Percentiles rank a stretch among this genome's conserved stretches.
Evolutionary conservation across 2,888 invertebrate species (phyloP).

Genomic region (Tetragnatha montana): DNA sequence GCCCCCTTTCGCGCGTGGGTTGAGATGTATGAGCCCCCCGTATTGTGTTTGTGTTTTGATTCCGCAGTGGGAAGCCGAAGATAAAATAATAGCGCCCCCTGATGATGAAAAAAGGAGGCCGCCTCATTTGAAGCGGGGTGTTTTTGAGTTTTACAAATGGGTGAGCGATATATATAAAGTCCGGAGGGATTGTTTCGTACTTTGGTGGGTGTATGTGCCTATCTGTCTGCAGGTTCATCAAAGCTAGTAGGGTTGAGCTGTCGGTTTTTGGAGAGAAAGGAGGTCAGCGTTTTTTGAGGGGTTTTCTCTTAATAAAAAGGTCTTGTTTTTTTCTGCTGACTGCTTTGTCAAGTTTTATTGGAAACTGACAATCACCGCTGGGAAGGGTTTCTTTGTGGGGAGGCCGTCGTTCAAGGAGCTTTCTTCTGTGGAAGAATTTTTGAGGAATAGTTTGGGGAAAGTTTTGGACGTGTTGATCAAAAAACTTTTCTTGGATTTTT

Average conservation of each 20-base stretch:
- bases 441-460: not conserved
- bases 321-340: slow-evolving; percentile 4
- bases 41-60: slow-evolving; percentile 70
- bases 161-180: not conserved
- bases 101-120: slow-evolving; percentile 50
- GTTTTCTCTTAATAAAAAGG: slow-evolving; percentile 20
- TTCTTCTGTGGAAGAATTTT: not conserved
- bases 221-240: slow-evolving; percentile 54
- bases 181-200: slow-evolving; percentile 9
- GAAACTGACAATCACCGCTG: slow-evolving; percentile 53
- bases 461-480: not conserved
- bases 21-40: slow-evolving; percentile 64
- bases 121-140: slow-evolving; percentile 56
- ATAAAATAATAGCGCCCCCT: not conserved
- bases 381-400: not conserved
- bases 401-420: not conserved
- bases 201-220: slow-evolving; percentile 34
- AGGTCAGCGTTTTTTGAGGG: slow-evolving; percentile 61
- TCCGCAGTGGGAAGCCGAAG: not conserved
- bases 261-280: not conserved
- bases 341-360: slow-evolving; percentile 57
- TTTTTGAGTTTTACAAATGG: slow-evolving; percentile 57
- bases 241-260: not conserved
- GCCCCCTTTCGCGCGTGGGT: slow-evolving; percentile 30
- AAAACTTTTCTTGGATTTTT: too few relatives aligned